Evolutionary conservation across 64 coral and sea anemone genomes (phyloP).

Genomic region (Dendronephthya gigantea): DNA sequence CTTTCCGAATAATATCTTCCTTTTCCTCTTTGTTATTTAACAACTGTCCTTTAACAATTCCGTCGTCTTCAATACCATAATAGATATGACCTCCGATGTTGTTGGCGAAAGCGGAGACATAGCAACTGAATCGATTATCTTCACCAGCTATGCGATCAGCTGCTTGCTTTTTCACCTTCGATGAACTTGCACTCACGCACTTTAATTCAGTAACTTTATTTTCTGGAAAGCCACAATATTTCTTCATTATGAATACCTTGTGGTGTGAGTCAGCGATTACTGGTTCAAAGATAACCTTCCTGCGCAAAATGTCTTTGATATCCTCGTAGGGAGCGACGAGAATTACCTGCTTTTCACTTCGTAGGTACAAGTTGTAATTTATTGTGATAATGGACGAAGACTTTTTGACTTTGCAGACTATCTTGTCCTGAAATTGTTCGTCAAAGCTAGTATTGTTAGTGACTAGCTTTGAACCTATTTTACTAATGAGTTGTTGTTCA

Average conservation of each 20-base stretch:
- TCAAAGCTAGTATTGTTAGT: no score
- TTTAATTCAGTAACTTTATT: background rate
- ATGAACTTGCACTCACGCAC: background rate
- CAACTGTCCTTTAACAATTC: background rate
- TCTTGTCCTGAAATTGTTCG: no score
- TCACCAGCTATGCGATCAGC: no score
- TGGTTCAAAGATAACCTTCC: background rate
- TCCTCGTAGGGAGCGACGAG: no score
- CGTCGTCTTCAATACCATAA: conserved; percentile 11
- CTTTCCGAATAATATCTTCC: background rate
- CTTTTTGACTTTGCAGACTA: no score
- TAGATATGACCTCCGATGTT: background rate
- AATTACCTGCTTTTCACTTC: no score
- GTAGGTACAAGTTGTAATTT: no score
- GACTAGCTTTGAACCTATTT: no score
- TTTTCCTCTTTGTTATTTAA: background rate
- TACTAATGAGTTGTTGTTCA: no score
- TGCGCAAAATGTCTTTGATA: background rate
- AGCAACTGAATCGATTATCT: no score
- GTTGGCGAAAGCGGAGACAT: background rate
- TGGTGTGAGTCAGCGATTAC: background rate
- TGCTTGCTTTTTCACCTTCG: no score
- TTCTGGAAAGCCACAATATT: background rate
- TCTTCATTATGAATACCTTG: background rate
- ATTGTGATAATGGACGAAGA: no score